These are phyloP conservation scores for Pituophis catenifer DNA, from an alignment of 2,113 vertebrate genomes.

Conservation along the genomic window DNA sequence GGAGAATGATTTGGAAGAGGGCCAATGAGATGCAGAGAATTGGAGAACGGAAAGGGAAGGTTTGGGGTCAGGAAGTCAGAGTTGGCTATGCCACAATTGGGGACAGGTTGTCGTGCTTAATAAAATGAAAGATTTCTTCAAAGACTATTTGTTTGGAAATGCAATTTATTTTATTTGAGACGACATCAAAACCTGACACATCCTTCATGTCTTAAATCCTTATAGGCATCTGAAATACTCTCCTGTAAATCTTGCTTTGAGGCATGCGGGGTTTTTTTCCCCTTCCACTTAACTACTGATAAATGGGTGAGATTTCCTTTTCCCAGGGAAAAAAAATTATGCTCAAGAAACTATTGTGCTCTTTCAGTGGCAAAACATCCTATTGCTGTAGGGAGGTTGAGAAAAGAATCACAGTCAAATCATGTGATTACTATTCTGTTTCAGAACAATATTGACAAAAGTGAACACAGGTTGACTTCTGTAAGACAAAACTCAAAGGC, in stretches of 20 bases:
- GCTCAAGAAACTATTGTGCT: background rate
- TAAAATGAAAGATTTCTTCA: too few species aligned
- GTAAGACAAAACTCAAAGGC: background rate
- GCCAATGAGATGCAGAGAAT: too few species aligned
- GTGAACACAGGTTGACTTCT: background rate
- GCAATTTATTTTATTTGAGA: too few species aligned
- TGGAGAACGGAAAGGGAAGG: too few species aligned
- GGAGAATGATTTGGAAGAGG: too few species aligned
- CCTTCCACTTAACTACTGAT: background rate
- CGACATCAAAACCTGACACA: too few species aligned
- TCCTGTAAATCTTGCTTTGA: background rate
- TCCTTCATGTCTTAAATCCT: background rate
- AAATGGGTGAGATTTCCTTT: background rate
- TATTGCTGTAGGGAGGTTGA: conserved; percentile 4
- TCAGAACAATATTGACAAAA: background rate
- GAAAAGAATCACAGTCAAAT: background rate
- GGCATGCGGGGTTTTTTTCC: background rate
- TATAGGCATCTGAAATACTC: background rate
- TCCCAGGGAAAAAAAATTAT: background rate
- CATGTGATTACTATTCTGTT: background rate
- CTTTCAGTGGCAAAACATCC: background rate
- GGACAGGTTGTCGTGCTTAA: too few species aligned
- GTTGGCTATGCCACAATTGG: too few species aligned
- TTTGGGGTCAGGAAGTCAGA: too few species aligned
- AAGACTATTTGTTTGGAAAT: too few species aligned